A percentile compares a stretch with the other conserved stretches of the same genome.
These are phyloP conservation scores for Bombycilla garrulus DNA, from an alignment of 2,113 vertebrate genomes.

Conservation along the genomic window DNA sequence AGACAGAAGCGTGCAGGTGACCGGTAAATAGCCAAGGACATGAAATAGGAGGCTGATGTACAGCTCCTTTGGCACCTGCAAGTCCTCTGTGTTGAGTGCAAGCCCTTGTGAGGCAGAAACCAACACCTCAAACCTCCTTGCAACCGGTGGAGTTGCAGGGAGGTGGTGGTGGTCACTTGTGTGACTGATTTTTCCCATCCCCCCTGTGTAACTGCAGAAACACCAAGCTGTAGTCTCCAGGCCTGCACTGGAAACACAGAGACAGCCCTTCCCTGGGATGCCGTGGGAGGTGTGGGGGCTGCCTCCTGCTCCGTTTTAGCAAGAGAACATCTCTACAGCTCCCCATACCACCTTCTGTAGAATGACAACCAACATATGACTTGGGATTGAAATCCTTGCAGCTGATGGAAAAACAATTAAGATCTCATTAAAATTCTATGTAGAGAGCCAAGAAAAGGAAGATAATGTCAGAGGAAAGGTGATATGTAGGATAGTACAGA, in stretches of 20 bases:
- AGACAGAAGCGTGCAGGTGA: neutral
- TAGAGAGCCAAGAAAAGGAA: conserved; percentile 49
- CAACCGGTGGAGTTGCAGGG: neutral
- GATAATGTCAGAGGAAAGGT: conserved; percentile 56
- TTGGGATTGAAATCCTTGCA: conserved; percentile 46
- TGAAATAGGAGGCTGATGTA: neutral
- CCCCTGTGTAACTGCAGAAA: neutral
- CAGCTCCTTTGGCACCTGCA: neutral
- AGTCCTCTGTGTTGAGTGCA: accelerated
- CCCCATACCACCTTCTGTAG: conserved; percentile 41
- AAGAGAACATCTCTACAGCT: conserved; percentile 56
- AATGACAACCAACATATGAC: conserved; percentile 65
- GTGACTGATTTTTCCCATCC: neutral
- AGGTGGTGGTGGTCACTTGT: neutral
- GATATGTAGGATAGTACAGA: conserved; percentile 32
- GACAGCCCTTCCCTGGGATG: conserved; percentile 8
- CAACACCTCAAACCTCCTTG: neutral
- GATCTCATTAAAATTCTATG: conserved; percentile 51
- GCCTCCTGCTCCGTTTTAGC: conserved; percentile 53
- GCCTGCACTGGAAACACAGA: neutral
- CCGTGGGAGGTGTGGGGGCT: conserved; percentile 48
- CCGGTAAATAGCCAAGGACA: neutral
- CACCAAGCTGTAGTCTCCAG: neutral
- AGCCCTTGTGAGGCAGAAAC: neutral
- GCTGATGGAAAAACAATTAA: conserved; percentile 65